A percentile compares a stretch with the other conserved stretches of the same genome.
These are phyloP conservation scores for Diceros bicornis DNA, from an alignment of 2,797 vertebrate species.

Conservation along the genomic window DNA sequence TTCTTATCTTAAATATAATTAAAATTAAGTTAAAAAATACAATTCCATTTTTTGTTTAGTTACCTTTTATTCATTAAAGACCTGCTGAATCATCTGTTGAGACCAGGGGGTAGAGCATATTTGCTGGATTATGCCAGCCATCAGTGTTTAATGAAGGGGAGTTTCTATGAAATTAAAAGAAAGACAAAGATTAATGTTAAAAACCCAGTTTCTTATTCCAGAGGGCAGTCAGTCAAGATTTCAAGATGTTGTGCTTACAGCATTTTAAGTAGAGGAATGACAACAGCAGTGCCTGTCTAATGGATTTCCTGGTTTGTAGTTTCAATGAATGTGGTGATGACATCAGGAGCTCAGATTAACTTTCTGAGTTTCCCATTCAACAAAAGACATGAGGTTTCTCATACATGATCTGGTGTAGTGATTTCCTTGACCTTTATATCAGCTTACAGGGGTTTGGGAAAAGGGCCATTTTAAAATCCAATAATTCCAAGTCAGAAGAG, in stretches of 20 bases:
- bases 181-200: not conserved
- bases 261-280: not conserved
- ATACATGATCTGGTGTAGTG: not conserved
- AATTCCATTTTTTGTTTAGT: not conserved
- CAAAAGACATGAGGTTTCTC: not conserved
- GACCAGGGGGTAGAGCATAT: not conserved
- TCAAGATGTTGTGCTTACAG: no score
- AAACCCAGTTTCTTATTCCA: not conserved
- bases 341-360: not conserved
- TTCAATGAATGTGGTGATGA: not conserved
- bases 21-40: not conserved
- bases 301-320: not conserved
- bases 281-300: not conserved
- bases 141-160: not conserved
- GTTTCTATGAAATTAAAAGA: no score
- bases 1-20: not conserved
- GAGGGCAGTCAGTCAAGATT: no score
- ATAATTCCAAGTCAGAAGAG: not conserved
- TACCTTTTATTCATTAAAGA: not conserved
- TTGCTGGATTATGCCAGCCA: not conserved
- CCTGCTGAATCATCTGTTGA: not conserved
- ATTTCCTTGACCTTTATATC: not conserved
- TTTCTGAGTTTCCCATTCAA: not conserved
- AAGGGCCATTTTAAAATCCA: not conserved
- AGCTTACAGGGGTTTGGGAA: not conserved